phyloP scores from a whole-genome alignment of 2,888 invertebrate species.

The Noctua comes region DNA sequence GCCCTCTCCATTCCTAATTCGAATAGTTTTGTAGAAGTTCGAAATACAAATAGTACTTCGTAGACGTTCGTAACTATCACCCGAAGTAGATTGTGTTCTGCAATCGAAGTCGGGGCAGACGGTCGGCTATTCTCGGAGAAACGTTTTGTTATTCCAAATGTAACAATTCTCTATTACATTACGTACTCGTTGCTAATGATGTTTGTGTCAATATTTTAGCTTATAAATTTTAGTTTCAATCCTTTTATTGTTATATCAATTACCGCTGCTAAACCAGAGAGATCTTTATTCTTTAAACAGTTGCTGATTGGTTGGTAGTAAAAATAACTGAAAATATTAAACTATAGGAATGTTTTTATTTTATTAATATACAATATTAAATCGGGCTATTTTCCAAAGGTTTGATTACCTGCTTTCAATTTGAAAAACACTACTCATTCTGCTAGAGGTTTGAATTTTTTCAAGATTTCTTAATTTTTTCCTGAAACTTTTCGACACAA shows the following conservation, averaged over 20 bases:
- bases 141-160: constrained; percentile 80
- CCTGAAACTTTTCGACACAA: neutral
- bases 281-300: neutral
- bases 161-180: constrained; percentile 75
- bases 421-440: neutral
- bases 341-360: neutral
- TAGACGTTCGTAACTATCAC: constrained; percentile 48
- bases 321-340: no score
- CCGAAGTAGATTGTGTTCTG: constrained; percentile 66
- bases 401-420: neutral
- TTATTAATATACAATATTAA: neutral
- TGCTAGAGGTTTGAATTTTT: neutral
- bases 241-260: neutral
- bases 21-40: constrained; percentile 6
- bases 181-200: constrained; percentile 62
- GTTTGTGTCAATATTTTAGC: constrained; percentile 57
- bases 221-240: neutral
- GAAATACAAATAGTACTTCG: constrained; percentile 32
- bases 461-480: neutral
- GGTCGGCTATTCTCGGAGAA: constrained; percentile 79
- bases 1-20: constrained; percentile 12
- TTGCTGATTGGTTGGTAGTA: neutral
- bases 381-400: neutral
- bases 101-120: constrained; percentile 74
- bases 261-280: neutral